Conservation (phyloP, 2,888 invertebrate genomes). For the Plebejus melissa region DNA sequence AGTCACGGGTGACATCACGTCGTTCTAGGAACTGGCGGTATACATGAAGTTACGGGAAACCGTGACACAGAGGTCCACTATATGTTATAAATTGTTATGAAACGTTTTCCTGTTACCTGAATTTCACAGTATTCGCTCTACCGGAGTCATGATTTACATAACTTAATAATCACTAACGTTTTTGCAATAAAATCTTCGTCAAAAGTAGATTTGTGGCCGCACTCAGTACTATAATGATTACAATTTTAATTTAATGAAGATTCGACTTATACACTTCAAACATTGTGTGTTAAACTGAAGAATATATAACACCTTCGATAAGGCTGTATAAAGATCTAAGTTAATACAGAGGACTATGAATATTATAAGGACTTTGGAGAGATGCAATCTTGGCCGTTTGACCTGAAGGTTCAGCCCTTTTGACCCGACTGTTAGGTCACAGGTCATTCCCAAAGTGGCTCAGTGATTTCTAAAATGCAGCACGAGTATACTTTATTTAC, state of each 20-base stretch:
- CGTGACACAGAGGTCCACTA: not conserved
- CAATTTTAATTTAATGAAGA: too few species aligned
- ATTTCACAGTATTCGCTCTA: not conserved
- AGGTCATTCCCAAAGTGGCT: not conserved
- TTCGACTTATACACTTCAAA: too few species aligned
- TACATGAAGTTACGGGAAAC: not conserved
- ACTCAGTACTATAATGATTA: too few species aligned
- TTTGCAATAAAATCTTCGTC: too few species aligned
- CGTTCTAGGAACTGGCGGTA: not conserved
- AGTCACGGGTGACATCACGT: not conserved
- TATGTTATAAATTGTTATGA: not conserved
- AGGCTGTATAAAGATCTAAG: too few species aligned
- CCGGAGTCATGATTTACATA: too few species aligned
- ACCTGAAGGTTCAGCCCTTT: not conserved
- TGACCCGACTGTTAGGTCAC: not conserved
- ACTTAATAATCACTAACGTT: too few species aligned
- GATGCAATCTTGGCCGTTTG: not conserved
- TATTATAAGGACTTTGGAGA: not conserved
- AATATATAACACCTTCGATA: too few species aligned
- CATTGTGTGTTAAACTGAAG: too few species aligned
- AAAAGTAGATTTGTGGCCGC: too few species aligned
- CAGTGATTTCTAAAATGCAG: not conserved
- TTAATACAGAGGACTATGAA: too few species aligned
- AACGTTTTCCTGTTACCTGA: not conserved
- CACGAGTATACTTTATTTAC: not conserved